Evolutionary conservation across 2,113 vertebrate genomes (phyloP).

Genomic region (Pelvicachromis taeniatus): DNA sequence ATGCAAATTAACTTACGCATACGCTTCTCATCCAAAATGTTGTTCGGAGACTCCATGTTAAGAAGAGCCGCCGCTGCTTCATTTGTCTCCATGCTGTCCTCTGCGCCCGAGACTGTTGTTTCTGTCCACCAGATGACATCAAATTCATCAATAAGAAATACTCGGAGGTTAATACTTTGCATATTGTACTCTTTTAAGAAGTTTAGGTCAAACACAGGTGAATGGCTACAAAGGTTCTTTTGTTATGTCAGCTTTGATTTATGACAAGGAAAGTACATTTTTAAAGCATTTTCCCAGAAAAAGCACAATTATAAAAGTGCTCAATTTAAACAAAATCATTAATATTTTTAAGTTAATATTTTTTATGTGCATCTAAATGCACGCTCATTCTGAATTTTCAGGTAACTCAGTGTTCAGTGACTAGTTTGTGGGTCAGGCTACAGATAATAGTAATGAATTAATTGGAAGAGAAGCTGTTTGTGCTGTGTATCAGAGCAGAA

Average conservation of each 20-base stretch:
- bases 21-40: constrained; percentile 85
- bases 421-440: background rate
- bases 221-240: background rate
- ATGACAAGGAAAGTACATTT: background rate
- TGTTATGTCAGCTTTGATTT: background rate
- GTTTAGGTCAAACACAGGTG: background rate
- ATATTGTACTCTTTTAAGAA: background rate
- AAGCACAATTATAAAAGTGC: background rate
- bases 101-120: constrained; percentile 67
- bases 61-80: constrained; percentile 80
- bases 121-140: constrained; percentile 40
- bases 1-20: constrained; percentile 75
- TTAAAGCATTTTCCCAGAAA: background rate
- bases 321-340: too few species aligned
- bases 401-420: background rate
- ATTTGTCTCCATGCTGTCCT: constrained; percentile 76
- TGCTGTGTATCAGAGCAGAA: background rate
- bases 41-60: constrained; percentile 83
- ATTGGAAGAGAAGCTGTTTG: accelerated
- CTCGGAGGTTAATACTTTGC: background rate
- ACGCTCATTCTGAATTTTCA: background rate
- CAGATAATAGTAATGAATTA: background rate
- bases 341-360: background rate
- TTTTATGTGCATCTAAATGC: background rate
- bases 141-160: background rate